Conservation (phyloP, 2,113 vertebrate genomes). For the Triplophysa tibetana region DNA sequence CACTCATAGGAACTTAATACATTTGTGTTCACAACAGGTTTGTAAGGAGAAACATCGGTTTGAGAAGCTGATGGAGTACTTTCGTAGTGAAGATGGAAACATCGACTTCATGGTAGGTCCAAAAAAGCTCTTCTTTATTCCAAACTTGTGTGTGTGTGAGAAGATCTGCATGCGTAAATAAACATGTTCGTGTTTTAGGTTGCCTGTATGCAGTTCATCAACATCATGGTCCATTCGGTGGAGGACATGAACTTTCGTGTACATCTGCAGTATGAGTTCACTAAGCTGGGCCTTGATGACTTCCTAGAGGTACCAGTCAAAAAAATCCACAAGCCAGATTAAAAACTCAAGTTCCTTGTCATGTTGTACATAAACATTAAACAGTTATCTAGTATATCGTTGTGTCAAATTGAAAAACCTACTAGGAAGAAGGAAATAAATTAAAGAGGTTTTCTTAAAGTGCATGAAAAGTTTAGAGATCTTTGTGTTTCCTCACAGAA, state of each 20-base stretch:
- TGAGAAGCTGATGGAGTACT: conserved; percentile 96
- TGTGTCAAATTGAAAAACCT: too few species aligned
- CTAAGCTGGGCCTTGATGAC: conserved; percentile 92
- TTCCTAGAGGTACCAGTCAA: conserved; percentile 84
- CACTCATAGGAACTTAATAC: too few species aligned
- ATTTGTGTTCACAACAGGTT: conserved; percentile 72
- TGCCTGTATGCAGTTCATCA: conserved; percentile 99
- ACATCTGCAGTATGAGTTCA: conserved; percentile 95
- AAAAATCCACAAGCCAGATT: not conserved
- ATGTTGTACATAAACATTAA: too few species aligned
- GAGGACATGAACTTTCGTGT: conserved; percentile 99
- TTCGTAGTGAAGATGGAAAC: conserved; percentile 93
- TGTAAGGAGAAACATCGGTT: conserved; percentile 96
- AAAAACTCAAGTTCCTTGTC: not conserved
- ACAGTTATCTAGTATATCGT: too few species aligned
- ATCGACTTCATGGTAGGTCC: conserved; percentile 93
- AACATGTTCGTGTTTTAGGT: conserved; percentile 73
- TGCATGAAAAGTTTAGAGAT: not conserved
- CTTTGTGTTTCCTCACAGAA: conserved; percentile 73
- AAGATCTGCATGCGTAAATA: not conserved
- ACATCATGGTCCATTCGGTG: conserved; percentile 97
- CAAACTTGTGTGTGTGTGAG: not conserved
- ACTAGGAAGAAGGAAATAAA: too few species aligned
- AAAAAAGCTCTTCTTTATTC: not conserved
- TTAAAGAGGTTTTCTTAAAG: too few species aligned